phyloP scores from a whole-genome alignment of 2,113 vertebrate species.

The Nicator chloris region DNA sequence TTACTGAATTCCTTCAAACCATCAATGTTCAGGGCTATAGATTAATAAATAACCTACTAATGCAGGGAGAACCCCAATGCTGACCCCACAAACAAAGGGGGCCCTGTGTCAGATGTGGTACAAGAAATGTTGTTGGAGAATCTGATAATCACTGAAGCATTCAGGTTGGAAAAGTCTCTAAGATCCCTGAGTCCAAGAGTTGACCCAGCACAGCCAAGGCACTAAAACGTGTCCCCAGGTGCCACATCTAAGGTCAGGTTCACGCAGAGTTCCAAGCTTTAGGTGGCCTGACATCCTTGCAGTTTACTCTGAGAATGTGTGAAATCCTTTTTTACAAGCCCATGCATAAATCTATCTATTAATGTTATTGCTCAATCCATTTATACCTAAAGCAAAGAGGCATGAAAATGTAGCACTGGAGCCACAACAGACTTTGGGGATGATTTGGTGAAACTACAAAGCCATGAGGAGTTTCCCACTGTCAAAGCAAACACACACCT shows the following conservation, averaged over 20 bases:
- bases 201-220: not conserved
- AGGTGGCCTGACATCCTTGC: not conserved
- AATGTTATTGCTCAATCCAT: not conserved
- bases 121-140: not conserved
- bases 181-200: not conserved
- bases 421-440: not conserved
- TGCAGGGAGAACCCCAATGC: not conserved
- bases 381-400: not conserved
- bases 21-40: fast-evolving
- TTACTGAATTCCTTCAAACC: not conserved
- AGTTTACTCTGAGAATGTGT: not conserved
- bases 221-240: too few relatives aligned
- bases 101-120: not conserved
- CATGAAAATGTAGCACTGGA: not conserved
- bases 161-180: not conserved
- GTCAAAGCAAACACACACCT: not conserved
- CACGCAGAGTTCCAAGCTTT: not conserved
- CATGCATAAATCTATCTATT: not conserved
- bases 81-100: fast-evolving
- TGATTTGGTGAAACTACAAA: not conserved
- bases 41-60: not conserved
- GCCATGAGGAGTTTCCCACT: not conserved
- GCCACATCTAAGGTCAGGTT: not conserved
- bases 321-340: not conserved
- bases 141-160: not conserved